A percentile compares a stretch with the other conserved stretches of the same genome.
These are phyloP conservation scores for Dryoscopus gambensis DNA, from an alignment of 2,113 vertebrate genomes.

Conservation along the genomic window DNA sequence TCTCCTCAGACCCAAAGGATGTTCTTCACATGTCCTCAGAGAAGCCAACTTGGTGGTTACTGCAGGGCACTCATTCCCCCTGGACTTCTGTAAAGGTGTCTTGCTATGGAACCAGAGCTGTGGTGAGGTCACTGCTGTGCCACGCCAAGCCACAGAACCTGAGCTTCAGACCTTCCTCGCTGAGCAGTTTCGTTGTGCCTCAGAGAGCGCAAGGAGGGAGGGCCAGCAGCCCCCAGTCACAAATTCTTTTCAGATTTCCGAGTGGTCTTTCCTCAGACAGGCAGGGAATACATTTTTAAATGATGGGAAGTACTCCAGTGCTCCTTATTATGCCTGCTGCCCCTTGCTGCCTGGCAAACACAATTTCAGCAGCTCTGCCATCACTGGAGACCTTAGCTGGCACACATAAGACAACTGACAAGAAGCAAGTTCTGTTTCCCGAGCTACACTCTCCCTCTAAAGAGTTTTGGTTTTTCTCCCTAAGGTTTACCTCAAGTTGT, in stretches of 20 bases:
- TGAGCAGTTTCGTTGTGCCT: neutral
- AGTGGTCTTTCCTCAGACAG: neutral
- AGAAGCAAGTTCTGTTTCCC: neutral
- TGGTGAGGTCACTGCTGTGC: neutral
- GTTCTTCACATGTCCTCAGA: neutral
- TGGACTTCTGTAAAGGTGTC: neutral
- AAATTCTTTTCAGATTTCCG: neutral
- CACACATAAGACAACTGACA: neutral
- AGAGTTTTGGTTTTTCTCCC: neutral
- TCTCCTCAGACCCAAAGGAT: neutral
- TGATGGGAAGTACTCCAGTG: neutral
- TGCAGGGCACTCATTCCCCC: neutral
- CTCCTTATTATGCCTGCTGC: neutral
- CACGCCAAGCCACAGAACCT: neutral
- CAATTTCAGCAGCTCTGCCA: neutral
- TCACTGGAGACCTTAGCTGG: neutral
- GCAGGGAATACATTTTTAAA: neutral
- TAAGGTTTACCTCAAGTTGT: neutral
- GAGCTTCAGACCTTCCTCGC: neutral
- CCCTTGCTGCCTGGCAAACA: neutral
- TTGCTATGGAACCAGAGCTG: neutral
- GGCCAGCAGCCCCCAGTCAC: neutral
- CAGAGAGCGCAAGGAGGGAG: neutral
- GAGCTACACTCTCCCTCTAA: neutral
- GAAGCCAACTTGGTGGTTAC: rapidly evolving